A percentile compares a stretch with the other conserved stretches of the same genome.
phyloP scores from a whole-genome alignment of 2,888 invertebrate species.

The Heterodera filipjevi region DNA sequence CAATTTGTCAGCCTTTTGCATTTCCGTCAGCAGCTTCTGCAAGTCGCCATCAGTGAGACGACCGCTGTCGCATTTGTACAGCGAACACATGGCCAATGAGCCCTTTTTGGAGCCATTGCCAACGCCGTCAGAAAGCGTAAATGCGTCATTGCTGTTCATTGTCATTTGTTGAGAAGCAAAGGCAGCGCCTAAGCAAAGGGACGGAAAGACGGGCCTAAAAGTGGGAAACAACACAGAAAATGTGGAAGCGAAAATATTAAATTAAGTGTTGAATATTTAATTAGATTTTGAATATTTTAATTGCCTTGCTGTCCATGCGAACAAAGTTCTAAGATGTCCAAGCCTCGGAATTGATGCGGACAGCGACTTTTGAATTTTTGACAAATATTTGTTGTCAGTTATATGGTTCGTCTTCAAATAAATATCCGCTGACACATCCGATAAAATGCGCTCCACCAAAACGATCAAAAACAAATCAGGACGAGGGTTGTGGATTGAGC shows the following conservation, averaged over 20 bases:
- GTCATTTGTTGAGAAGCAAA: conserved; percentile 36
- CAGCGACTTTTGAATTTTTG: conserved; percentile 55
- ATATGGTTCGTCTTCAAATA: conserved; percentile 49
- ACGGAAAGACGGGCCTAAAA: conserved; percentile 35
- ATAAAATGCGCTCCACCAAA: conserved; percentile 57
- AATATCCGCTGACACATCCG: conserved; percentile 43
- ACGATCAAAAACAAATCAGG: conserved; percentile 53
- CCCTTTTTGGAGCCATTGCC: not conserved
- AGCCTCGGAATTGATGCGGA: conserved; percentile 49
- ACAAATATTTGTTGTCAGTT: conserved; percentile 52
- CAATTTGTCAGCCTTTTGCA: conserved; percentile 44
- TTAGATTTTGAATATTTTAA: not conserved
- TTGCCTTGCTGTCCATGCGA: conserved; percentile 58
- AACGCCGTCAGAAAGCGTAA: not conserved
- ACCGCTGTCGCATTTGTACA: conserved; percentile 56
- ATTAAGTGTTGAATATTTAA: no score
- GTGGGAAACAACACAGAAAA: not conserved
- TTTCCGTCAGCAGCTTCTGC: conserved; percentile 54
- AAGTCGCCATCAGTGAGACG: conserved; percentile 56
- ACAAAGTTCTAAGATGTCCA: conserved; percentile 52
- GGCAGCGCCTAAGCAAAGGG: conserved; percentile 15
- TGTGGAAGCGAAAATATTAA: conserved; percentile 5
- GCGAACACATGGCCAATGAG: conserved; percentile 40
- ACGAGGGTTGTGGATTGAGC: conserved; percentile 42
- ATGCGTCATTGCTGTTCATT: not conserved